Conservation (phyloP, 1,140 invertebrate genomes). For the Listronotus bonariensis region DNA sequence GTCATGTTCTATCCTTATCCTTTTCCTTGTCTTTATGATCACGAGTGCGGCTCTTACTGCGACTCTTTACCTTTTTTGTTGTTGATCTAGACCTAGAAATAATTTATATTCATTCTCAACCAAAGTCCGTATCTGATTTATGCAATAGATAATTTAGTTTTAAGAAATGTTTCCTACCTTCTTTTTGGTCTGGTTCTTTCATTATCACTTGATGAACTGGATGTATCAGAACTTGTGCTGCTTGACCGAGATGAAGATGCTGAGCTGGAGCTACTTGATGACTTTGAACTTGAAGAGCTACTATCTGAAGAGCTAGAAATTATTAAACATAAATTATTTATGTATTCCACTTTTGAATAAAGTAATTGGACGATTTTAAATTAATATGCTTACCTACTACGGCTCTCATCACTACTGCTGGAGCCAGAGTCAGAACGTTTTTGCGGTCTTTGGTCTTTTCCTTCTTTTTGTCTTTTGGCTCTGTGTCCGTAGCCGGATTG, state of each 20-base stretch:
- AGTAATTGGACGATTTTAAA: too few relatives aligned
- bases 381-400: too few relatives aligned
- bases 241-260: conserved; percentile 76
- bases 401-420: too few relatives aligned
- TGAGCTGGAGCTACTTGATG: conserved; percentile 67
- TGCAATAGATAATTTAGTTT: too few relatives aligned
- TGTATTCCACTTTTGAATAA: too few relatives aligned
- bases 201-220: conserved; percentile 63
- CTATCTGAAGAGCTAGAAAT: conserved; percentile 73
- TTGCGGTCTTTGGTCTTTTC: too few relatives aligned
- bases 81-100: conserved; percentile 46
- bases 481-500: too few relatives aligned
- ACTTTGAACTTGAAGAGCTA: conserved; percentile 66
- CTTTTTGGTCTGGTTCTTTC: conserved; percentile 64
- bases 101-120: not conserved
- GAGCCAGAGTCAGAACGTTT: too few relatives aligned
- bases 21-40: conserved; percentile 60
- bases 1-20: conserved; percentile 61
- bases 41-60: conserved; percentile 53
- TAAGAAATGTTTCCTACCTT: conserved; percentile 57
- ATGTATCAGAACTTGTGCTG: conserved; percentile 66
- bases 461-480: too few relatives aligned
- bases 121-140: too few relatives aligned
- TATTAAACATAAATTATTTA: too few relatives aligned
- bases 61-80: conserved; percentile 53